Conservation (phyloP, 1,140 invertebrate species). For the Halyomorpha halys region DNA sequence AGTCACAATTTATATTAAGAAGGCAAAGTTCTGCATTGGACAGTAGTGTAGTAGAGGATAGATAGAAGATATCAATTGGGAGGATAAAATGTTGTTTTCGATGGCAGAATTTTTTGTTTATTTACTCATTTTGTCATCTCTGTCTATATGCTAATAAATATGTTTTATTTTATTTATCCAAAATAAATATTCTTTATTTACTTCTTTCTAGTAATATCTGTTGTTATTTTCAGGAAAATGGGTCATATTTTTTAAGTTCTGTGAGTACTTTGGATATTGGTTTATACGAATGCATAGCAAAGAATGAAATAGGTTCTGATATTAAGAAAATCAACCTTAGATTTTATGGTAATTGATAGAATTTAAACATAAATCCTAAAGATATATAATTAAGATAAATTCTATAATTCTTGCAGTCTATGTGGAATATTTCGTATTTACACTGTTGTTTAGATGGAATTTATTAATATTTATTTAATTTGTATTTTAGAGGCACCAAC, state of each 20-base stretch:
- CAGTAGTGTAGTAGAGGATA: too few relatives aligned
- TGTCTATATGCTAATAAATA: too few relatives aligned
- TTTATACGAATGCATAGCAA: slow-evolving; percentile 36
- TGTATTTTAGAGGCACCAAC: slow-evolving; percentile 28
- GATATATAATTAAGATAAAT: too few relatives aligned
- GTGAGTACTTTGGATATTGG: slow-evolving; percentile 37
- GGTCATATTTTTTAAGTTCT: slow-evolving; percentile 38
- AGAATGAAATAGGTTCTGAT: slow-evolving; percentile 29
- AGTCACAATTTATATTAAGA: too few relatives aligned
- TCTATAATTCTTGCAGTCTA: neutral
- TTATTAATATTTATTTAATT: slow-evolving; percentile 6
- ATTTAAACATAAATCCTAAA: slow-evolving; percentile 1
- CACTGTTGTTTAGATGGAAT: neutral
- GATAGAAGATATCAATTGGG: too few relatives aligned
- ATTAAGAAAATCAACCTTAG: slow-evolving; percentile 23
- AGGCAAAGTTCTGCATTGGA: too few relatives aligned
- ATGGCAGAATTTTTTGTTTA: too few relatives aligned
- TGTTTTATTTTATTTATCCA: too few relatives aligned
- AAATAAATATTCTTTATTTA: neutral
- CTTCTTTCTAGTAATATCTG: neutral
- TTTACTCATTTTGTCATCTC: too few relatives aligned
- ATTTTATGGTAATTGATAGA: slow-evolving; percentile 31
- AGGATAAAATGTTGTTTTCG: too few relatives aligned
- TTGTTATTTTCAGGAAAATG: slow-evolving; percentile 31
- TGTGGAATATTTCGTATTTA: neutral